These are phyloP conservation scores for Octonoba sinensis DNA, from an alignment of 2,888 invertebrate genomes.

Conservation along the genomic window DNA sequence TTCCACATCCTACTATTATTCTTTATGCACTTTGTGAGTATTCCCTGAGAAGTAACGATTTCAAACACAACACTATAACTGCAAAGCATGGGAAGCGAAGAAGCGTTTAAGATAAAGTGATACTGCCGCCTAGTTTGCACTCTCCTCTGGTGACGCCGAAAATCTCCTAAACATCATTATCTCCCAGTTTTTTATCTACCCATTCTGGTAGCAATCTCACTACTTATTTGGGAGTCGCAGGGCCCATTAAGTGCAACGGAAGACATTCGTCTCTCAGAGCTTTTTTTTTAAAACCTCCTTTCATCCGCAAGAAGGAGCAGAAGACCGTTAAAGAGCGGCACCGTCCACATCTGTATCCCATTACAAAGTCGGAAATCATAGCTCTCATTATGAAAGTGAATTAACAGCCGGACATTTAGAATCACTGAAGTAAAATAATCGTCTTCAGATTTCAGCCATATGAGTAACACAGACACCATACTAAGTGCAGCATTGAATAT, in stretches of 20 bases:
- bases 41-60: neutral
- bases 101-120: conserved; percentile 3
- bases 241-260: conserved; percentile 34
- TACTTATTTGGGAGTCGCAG: conserved; percentile 26
- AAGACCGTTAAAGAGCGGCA: conserved; percentile 1
- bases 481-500: no score
- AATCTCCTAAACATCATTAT: conserved; percentile 32
- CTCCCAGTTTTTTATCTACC: conserved; percentile 20
- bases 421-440: no score
- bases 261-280: neutral
- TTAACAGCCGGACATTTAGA: no score
- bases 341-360: conserved; percentile 26
- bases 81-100: neutral
- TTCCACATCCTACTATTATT: neutral
- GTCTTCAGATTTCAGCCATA: no score
- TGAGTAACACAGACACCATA: no score
- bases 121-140: conserved; percentile 39
- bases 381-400: neutral
- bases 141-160: conserved; percentile 23
- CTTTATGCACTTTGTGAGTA: conserved; percentile 22
- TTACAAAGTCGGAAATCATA: conserved; percentile 27
- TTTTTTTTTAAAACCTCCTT: conserved; percentile 8
- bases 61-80: neutral
- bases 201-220: conserved; percentile 14
- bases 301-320: conserved; percentile 10